Conservation (phyloP, 2,797 vertebrate species). For the Falco rusticolus region DNA sequence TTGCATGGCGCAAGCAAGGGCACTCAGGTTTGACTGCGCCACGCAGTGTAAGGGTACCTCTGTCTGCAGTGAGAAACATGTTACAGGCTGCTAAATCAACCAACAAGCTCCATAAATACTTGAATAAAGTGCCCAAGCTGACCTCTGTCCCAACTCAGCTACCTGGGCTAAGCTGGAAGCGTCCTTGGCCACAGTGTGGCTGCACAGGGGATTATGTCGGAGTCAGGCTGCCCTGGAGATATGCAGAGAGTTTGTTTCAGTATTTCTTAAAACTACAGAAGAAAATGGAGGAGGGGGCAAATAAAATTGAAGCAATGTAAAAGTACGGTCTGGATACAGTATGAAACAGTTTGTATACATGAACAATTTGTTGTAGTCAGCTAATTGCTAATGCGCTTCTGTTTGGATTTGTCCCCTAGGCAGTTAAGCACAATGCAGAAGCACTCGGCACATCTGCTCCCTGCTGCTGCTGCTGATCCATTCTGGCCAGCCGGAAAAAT, state of each 20-base stretch:
- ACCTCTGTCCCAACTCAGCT: background rate
- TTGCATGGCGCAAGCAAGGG: background rate
- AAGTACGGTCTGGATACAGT: background rate
- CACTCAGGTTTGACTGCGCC: background rate
- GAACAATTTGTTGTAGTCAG: background rate
- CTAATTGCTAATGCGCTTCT: background rate
- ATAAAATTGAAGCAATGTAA: background rate
- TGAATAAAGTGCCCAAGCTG: background rate
- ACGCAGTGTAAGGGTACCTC: rapidly evolving
- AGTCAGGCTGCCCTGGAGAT: background rate
- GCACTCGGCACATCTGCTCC: background rate
- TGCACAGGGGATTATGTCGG: rapidly evolving
- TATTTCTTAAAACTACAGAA: background rate
- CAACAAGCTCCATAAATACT: rapidly evolving
- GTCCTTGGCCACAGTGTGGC: rapidly evolving
- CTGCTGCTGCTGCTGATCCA: background rate
- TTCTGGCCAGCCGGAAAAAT: background rate
- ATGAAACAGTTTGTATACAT: background rate
- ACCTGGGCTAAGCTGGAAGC: background rate
- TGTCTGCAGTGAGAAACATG: rapidly evolving
- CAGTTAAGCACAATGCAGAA: background rate
- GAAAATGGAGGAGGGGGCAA: background rate
- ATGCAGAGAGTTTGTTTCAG: rapidly evolving
- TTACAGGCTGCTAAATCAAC: background rate
- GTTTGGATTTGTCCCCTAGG: background rate